A percentile compares a stretch with the other conserved stretches of the same genome.
phyloP scores from a whole-genome alignment of 64 coral and sea anemone species.

The Anthopleura sola region DNA sequence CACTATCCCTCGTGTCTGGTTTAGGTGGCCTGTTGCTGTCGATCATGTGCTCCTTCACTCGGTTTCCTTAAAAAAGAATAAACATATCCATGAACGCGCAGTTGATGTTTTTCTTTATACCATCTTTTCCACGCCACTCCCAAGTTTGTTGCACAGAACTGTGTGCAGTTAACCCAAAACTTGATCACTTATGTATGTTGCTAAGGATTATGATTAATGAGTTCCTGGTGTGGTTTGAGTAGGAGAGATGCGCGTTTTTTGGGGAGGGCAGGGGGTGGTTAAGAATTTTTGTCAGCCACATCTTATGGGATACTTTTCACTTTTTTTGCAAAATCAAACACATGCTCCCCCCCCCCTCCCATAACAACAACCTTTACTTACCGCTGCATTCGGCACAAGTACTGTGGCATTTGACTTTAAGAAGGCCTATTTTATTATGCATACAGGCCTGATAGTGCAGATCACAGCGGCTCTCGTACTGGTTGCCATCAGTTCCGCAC shows the following conservation, averaged over 20 bases:
- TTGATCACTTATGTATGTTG: too few relatives aligned
- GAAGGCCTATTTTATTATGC: conserved; percentile 18
- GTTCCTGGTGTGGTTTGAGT: neutral
- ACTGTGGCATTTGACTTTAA: conserved; percentile 14
- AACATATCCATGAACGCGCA: too few relatives aligned
- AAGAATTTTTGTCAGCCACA: too few relatives aligned
- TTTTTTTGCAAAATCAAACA: too few relatives aligned
- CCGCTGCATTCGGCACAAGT: conserved; percentile 13
- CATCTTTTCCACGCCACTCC: too few relatives aligned
- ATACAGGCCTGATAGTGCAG: conserved; percentile 26
- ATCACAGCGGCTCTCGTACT: conserved; percentile 18
- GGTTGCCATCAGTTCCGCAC: conserved; percentile 24
- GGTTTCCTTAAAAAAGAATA: neutral
- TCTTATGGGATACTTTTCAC: too few relatives aligned
- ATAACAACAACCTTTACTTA: neutral
- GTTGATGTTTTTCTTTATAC: neutral
- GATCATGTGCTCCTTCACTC: conserved; percentile 20
- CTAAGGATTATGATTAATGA: too few relatives aligned
- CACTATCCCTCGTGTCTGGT: neutral
- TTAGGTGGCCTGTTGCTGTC: neutral
- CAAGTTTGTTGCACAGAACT: too few relatives aligned
- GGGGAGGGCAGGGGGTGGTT: too few relatives aligned
- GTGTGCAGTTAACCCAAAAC: too few relatives aligned
- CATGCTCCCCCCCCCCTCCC: too few relatives aligned
- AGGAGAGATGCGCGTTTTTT: too few relatives aligned